Evolutionary conservation across 2,113 vertebrate species (phyloP).

Genomic region (Sylvietta virens): DNA sequence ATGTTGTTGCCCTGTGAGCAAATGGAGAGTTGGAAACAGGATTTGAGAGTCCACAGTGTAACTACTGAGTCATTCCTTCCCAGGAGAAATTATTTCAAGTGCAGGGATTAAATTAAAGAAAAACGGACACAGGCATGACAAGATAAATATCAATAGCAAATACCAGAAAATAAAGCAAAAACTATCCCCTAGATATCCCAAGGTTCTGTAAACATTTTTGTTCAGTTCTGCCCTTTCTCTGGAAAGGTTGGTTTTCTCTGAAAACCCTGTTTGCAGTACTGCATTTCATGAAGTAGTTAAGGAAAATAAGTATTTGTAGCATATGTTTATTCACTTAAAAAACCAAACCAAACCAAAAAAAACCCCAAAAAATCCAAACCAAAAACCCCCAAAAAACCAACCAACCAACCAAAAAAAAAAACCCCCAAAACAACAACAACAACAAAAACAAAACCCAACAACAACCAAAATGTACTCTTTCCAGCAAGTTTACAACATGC

Average conservation of each 20-base stretch:
- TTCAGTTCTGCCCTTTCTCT: not conserved
- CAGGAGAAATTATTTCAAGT: not conserved
- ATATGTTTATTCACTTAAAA: not conserved
- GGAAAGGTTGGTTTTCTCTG: not conserved
- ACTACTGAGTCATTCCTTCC: not conserved
- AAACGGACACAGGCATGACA: not conserved
- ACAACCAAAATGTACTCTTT: not conserved
- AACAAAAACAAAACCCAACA: not conserved
- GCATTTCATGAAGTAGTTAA: not conserved
- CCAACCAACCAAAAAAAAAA: not conserved
- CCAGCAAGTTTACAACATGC: not conserved
- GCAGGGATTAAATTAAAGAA: not conserved
- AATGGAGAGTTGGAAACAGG: not conserved
- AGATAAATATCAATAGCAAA: conserved; percentile 8
- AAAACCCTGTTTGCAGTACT: not conserved
- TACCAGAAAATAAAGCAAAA: not conserved
- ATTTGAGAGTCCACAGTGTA: not conserved
- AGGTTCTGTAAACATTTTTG: not conserved
- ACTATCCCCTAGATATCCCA: not conserved
- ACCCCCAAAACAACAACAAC: not conserved
- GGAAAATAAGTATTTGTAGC: not conserved
- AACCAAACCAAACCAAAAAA: not conserved
- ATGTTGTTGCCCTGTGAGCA: not conserved
- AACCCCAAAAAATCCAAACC: too few relatives aligned
- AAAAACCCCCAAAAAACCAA: not conserved